These are phyloP conservation scores for Dorcus parallelipipedus DNA, from an alignment of 2,888 invertebrate species.

Conservation along the genomic window DNA sequence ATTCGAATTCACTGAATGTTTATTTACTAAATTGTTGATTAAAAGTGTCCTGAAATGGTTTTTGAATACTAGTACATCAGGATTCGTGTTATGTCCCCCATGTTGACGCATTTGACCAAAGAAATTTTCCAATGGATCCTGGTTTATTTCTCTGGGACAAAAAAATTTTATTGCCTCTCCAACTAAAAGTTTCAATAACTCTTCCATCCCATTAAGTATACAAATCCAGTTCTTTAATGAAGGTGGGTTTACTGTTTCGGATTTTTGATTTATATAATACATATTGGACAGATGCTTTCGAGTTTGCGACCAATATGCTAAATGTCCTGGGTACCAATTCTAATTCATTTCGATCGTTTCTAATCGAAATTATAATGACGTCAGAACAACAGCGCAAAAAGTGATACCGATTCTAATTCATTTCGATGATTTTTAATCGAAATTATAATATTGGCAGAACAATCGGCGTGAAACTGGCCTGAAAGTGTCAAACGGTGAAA, in stretches of 20 bases:
- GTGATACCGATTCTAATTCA: too few relatives aligned
- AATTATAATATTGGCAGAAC: too few relatives aligned
- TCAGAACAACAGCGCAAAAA: too few relatives aligned
- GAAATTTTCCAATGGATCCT: slow-evolving; percentile 24
- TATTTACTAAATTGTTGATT: slow-evolving; percentile 19
- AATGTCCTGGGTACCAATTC: not conserved
- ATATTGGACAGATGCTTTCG: not conserved
- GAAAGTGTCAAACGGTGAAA: too few relatives aligned
- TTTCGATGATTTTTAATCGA: too few relatives aligned
- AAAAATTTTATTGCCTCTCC: not conserved
- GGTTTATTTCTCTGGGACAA: slow-evolving; percentile 10
- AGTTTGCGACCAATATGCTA: not conserved
- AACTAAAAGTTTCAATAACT: not conserved
- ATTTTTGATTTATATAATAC: not conserved
- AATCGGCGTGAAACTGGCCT: too few relatives aligned
- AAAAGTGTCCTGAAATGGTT: slow-evolving; percentile 19
- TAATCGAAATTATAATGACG: too few relatives aligned
- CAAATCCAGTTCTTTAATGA: not conserved
- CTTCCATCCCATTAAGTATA: not conserved
- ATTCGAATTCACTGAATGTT: slow-evolving; percentile 18
- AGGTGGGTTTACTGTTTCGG: not conserved
- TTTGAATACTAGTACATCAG: slow-evolving; percentile 10
- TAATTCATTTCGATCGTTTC: too few relatives aligned
- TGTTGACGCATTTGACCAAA: slow-evolving; percentile 21
- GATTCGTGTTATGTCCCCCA: slow-evolving; percentile 19